phyloP scores from a whole-genome alignment of 2,113 vertebrate genomes.

The Cairina moschata region DNA sequence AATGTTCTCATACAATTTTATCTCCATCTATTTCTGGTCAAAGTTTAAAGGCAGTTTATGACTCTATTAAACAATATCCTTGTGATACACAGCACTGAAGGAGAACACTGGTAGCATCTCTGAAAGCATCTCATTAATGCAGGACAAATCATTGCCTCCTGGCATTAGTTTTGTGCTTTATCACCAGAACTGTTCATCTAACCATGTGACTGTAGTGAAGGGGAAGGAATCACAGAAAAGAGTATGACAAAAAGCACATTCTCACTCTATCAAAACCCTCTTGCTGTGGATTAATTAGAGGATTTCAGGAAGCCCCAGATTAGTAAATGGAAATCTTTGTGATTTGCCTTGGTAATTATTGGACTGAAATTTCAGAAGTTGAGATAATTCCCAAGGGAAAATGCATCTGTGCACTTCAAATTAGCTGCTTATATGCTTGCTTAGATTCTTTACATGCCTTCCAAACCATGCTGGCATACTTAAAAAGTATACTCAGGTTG shows the following conservation, averaged over 20 bases:
- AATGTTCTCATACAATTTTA: neutral
- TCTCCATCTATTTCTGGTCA: neutral
- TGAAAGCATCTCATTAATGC: neutral
- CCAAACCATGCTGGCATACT: conserved; percentile 8
- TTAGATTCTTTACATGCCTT: conserved; percentile 59
- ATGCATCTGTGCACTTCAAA: conserved; percentile 38
- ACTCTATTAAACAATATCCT: neutral
- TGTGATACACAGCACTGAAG: neutral
- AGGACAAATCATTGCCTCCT: neutral
- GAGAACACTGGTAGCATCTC: neutral
- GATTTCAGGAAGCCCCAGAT: conserved; percentile 49
- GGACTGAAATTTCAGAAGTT: conserved; percentile 44
- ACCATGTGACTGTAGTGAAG: neutral
- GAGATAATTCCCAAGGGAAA: conserved; percentile 32
- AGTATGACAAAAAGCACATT: neutral
- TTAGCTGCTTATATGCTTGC: conserved; percentile 56
- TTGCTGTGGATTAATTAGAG: conserved; percentile 24
- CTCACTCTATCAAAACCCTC: neutral
- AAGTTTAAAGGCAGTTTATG: neutral
- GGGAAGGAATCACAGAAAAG: neutral
- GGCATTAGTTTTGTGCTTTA: neutral
- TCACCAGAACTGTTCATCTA: neutral
- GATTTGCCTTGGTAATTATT: conserved; percentile 62
- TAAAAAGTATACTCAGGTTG: conserved; percentile 31
- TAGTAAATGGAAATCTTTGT: conserved; percentile 54